Evolutionary conservation across 2,113 vertebrate species (phyloP), one percentile per base, ranked within the genome.

Genomic region (Centropristis striata): DNA sequence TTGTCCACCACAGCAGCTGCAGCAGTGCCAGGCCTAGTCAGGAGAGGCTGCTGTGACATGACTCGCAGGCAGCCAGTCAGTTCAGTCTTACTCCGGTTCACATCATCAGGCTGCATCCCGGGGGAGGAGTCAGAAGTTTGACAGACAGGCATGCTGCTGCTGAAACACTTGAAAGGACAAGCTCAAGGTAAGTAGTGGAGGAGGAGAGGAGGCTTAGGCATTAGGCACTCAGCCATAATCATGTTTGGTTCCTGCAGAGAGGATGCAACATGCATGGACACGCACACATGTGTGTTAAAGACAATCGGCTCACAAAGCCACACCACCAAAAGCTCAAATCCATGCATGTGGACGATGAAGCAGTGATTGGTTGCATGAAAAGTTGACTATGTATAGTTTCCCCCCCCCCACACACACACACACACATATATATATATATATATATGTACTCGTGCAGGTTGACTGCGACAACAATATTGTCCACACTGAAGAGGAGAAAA

Each of bases 121-220:
- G 27, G 74, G 86, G 88, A 83, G 83, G 85, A 86, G 85, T 75
- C 72, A 14, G 27, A 49, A 32, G 75, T 86, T 84, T 85, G 86
- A 92, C 81, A 37, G 82, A 55, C 86, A 82, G 81, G 57, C 61
- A 2, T 23, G 84, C 63, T 27, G 84, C 63, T 27, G 66, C 70
- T 80, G 69, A 70, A 90, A 83, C 73, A 77, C 80, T 75, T 14
- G 78, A 86, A 73, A 90, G 89, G 87, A 86, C 80, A 44, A 81
- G 78, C 83, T 88, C 53, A 85, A 88, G 84, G 85, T 86, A 88
- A 86, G 84, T 23, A 49, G 66, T n/a, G 18, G 64, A 77, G 78
- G 55, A 77, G 60, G 54, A 57, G 68, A 66, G 57, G 55, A 63
- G 57, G 81, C 79, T 86, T 66, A 68, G 37, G 75, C 75, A 59